Percentiles rank a stretch among this genome's conserved stretches.
These are phyloP conservation scores for Microcebus griseorufus DNA, from an alignment of 2,113 vertebrate species.

Conservation along the genomic window DNA sequence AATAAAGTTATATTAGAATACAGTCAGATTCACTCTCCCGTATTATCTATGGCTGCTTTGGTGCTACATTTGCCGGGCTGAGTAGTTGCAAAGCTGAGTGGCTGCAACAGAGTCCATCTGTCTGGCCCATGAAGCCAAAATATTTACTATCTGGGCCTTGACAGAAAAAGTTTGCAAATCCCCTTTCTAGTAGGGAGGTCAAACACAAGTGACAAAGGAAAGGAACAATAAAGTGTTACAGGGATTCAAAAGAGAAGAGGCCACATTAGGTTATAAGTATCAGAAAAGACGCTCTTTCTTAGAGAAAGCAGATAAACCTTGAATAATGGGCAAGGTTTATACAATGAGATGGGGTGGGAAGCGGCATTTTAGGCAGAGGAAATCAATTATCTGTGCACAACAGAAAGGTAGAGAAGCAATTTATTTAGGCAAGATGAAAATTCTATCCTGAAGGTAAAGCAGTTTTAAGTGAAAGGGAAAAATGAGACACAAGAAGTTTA, in stretches of 20 bases:
- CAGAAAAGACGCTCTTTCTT: slow-evolving; percentile 29
- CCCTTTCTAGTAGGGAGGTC: background rate
- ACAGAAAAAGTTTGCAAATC: slow-evolving; percentile 21
- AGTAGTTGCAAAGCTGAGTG: background rate
- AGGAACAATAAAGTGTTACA: background rate
- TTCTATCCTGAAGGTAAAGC: background rate
- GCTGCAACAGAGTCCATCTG: slow-evolving; percentile 3
- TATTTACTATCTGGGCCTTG: slow-evolving; percentile 19
- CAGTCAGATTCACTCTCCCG: background rate
- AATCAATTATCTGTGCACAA: background rate
- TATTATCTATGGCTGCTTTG: background rate
- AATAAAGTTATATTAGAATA: slow-evolving; percentile 41
- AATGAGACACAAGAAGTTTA: background rate
- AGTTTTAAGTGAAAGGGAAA: slow-evolving; percentile 38
- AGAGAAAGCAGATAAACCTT: slow-evolving; percentile 11
- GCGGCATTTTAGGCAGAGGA: background rate
- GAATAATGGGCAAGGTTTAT: background rate
- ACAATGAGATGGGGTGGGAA: background rate
- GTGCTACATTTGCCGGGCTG: background rate
- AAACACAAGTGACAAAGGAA: slow-evolving; percentile 31
- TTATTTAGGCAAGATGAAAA: background rate
- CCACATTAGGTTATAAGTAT: background rate
- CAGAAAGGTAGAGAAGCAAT: background rate
- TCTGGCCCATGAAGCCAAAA: slow-evolving; percentile 27
- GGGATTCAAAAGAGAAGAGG: background rate